These are phyloP conservation scores for Drosophila bocqueti DNA, from an alignment of 1,140 invertebrate species.

Conservation along the genomic window DNA sequence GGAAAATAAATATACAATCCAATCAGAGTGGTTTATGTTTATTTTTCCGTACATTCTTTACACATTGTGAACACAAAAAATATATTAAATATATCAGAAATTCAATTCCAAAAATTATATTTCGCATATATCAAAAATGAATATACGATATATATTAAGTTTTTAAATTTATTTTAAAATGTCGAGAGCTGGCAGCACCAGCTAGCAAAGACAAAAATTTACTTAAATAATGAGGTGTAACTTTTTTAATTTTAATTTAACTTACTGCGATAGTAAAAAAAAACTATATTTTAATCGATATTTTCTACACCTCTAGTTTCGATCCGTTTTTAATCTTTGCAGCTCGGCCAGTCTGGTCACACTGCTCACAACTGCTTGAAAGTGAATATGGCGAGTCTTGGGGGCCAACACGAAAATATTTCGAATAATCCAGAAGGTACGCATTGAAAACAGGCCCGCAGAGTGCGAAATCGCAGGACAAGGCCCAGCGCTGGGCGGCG, in stretches of 20 bases:
- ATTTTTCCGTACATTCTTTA: too few relatives aligned
- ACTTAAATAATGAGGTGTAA: not conserved
- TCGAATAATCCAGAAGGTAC: slow-evolving; percentile 82
- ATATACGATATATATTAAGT: too few relatives aligned
- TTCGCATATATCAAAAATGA: too few relatives aligned
- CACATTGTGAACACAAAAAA: too few relatives aligned
- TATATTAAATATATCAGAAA: too few relatives aligned
- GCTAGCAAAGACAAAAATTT: too few relatives aligned
- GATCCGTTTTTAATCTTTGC: not conserved
- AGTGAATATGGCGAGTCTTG: slow-evolving; percentile 84
- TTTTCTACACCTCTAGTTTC: not conserved
- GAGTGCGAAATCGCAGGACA: slow-evolving; percentile 29
- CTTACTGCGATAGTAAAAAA: not conserved
- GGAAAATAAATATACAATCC: too few relatives aligned
- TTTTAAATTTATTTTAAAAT: too few relatives aligned
- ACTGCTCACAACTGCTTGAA: slow-evolving; percentile 45
- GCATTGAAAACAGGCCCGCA: slow-evolving; percentile 55
- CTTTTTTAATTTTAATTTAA: not conserved
- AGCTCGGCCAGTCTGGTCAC: slow-evolving; percentile 5
- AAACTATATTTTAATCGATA: not conserved
- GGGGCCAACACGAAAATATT: slow-evolving; percentile 84
- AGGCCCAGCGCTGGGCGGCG: slow-evolving; percentile 15
- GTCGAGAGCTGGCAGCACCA: too few relatives aligned
- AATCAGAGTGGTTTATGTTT: too few relatives aligned
- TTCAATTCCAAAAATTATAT: too few relatives aligned